These are phyloP conservation scores for Eupithecia inturbata DNA, from an alignment of 2,888 invertebrate species.

Conservation along the genomic window DNA sequence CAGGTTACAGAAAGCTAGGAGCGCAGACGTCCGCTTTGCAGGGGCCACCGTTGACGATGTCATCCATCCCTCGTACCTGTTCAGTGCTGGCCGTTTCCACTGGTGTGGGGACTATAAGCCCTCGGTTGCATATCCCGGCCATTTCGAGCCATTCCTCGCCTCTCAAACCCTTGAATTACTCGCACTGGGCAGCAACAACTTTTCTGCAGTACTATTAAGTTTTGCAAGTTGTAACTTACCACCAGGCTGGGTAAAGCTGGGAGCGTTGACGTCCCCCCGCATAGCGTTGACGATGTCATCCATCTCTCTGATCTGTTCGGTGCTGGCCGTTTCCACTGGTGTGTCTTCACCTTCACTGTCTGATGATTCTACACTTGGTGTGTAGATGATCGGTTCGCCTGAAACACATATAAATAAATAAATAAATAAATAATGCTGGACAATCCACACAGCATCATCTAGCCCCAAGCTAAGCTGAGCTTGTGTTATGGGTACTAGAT, in stretches of 20 bases:
- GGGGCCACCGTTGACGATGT: too few relatives aligned
- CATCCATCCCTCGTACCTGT: too few relatives aligned
- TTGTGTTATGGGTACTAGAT: too few relatives aligned
- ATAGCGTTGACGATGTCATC: slow-evolving; percentile 84
- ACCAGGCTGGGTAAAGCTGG: slow-evolving; percentile 29
- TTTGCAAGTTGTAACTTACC: slow-evolving; percentile 14
- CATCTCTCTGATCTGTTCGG: slow-evolving; percentile 77
- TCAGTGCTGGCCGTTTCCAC: too few relatives aligned
- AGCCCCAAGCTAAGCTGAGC: too few relatives aligned
- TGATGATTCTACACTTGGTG: slow-evolving; percentile 21
- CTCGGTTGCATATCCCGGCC: too few relatives aligned
- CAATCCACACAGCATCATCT: too few relatives aligned
- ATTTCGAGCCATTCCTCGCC: neutral
- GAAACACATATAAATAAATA: neutral
- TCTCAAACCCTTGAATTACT: neutral
- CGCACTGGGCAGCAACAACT: neutral
- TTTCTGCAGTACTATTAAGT: neutral
- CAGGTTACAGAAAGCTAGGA: too few relatives aligned
- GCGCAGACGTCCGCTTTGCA: too few relatives aligned
- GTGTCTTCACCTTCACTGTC: slow-evolving; percentile 29
- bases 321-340: slow-evolving; percentile 65
- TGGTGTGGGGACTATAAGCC: too few relatives aligned
- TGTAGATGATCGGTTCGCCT: slow-evolving; percentile 10
- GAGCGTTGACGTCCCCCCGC: slow-evolving; percentile 81
- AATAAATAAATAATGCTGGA: too few relatives aligned